phyloP scores from a whole-genome alignment of 2,113 vertebrate species.

The Ciconia stormi region DNA sequence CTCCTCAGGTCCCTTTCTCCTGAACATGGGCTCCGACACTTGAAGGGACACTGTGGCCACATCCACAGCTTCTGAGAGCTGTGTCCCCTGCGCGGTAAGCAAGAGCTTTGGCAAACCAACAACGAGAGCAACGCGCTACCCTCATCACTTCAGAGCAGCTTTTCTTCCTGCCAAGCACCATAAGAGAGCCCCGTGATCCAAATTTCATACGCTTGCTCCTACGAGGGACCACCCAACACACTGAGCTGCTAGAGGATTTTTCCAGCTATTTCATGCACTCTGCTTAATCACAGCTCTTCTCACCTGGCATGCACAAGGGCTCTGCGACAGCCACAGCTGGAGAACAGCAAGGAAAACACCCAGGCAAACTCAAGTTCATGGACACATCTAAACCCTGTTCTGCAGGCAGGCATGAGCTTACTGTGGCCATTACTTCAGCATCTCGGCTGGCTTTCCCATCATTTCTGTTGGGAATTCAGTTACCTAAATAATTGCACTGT shows the following conservation, averaged over 20 bases:
- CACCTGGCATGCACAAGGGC: background rate
- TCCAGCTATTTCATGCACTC: background rate
- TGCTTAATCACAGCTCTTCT: background rate
- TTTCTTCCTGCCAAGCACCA: background rate
- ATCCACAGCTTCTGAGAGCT: background rate
- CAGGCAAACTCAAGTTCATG: background rate
- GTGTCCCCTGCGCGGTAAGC: background rate
- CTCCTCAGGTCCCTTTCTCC: background rate
- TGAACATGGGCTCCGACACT: background rate
- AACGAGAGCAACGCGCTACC: rapidly evolving
- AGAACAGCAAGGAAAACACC: background rate
- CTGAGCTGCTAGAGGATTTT: background rate
- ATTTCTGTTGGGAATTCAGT: background rate
- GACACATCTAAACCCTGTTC: background rate
- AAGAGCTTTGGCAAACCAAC: background rate
- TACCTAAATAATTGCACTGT: background rate
- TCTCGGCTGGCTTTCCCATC: background rate
- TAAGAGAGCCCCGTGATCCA: rapidly evolving
- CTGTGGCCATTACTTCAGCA: background rate
- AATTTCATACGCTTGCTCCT: background rate
- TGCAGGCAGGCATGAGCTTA: background rate
- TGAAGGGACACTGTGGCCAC: background rate
- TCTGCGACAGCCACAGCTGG: background rate
- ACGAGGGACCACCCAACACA: background rate
- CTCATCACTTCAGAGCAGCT: background rate